Evolutionary conservation across 2,888 invertebrate species (phyloP), one percentile per base, ranked within the genome.

Genomic region (Cerceris ruficornis): DNA sequence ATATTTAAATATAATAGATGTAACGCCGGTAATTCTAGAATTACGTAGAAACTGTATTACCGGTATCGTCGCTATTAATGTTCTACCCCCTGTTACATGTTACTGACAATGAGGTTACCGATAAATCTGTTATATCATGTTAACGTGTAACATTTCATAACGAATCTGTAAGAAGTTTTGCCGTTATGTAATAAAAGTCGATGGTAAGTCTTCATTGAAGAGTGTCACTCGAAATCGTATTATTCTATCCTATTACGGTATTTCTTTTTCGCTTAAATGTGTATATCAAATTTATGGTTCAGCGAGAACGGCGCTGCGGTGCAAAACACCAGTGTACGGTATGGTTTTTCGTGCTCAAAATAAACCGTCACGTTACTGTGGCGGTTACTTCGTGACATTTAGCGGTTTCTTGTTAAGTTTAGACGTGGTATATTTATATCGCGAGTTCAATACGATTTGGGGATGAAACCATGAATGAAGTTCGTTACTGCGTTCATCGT

Each of bases 321-420:
- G 50, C 50, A 14, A 69, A 69, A 61, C 52, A 70, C 0, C 28
- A 7, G 15, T n/a, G 17, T 50, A 52, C 15, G 11, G 39, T 64
- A 54, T 8, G 64, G 43, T 70, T 68, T 28, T 55, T 42, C 17
- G 41, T 11, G 39, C 67, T 64, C 13, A 69, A 64, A 70, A 77
- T 70, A 61, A 75, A 70, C 67, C 58, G 67, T 64, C 59, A 43
- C 41, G 58, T 69, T 69, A 58, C 50, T 41, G 42, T 49, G 28
- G 15, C 5, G n/a, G 39, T 75, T 66, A 62, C 58, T 75, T 62
- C 75, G 59, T 75, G 75, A 57, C 70, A 77, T 77, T 75, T 75
- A 75, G 64, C 59, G 46, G 67, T 55, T 71, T 64, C 62, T 57
- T 43, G 77, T 68, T 71, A 64, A 70, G 70, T 75, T 70, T 75